Evolutionary conservation across 2,888 invertebrate genomes (phyloP).

Genomic region (Empis stercorea): DNA sequence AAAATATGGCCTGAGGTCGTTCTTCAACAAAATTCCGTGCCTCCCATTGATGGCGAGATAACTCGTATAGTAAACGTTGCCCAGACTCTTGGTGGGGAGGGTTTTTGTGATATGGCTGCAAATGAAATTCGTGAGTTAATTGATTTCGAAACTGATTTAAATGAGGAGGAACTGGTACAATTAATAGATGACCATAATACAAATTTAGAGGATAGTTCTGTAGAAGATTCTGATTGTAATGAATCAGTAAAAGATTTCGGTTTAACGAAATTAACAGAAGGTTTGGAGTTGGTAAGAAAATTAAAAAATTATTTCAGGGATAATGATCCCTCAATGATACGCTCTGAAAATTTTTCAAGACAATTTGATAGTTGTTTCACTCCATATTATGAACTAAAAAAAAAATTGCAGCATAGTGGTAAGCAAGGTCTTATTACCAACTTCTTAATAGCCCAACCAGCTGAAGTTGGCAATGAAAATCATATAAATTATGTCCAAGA

Average conservation of each 20-base stretch:
- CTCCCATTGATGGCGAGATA: not conserved
- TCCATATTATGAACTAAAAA: not conserved
- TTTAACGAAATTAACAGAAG: too few species aligned
- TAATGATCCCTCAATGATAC: not conserved
- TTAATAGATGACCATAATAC: not conserved
- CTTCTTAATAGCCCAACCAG: too few species aligned
- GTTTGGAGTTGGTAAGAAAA: too few species aligned
- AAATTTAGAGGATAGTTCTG: not conserved
- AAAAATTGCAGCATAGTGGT: not conserved
- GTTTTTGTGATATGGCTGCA: not conserved
- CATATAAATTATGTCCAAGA: not conserved
- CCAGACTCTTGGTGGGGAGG: not conserved
- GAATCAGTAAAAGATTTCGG: not conserved
- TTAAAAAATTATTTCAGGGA: too few species aligned
- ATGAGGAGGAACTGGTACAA: not conserved
- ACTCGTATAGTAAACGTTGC: not conserved
- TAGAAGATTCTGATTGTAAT: not conserved
- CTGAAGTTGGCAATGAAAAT: too few species aligned
- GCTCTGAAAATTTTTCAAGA: not conserved
- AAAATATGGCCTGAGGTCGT: constrained; percentile 2
- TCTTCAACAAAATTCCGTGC: not conserved
- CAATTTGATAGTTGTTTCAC: not conserved
- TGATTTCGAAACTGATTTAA: not conserved
- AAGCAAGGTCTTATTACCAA: not conserved
- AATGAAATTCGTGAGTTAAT: not conserved